Conservation (phyloP, 2,113 vertebrate genomes). For the Coregonus clupeaformis region DNA sequence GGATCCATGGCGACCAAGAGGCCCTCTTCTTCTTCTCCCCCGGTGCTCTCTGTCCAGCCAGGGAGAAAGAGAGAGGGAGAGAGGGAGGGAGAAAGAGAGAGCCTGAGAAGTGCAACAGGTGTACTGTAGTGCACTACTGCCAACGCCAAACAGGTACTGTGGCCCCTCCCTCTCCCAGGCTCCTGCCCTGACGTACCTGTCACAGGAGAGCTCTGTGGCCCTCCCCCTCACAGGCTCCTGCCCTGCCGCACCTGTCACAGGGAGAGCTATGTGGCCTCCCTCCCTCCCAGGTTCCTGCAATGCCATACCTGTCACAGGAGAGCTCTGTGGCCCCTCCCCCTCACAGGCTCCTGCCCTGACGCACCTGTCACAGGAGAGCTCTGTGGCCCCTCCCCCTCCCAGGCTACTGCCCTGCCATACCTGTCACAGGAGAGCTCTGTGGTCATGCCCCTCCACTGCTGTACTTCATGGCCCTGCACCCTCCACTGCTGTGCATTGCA, state of each 20-base stretch:
- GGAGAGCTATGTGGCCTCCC: no score
- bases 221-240: no score
- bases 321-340: slow-evolving; percentile 75
- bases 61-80: slow-evolving; percentile 24
- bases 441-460: no score
- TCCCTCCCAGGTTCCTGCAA: no score
- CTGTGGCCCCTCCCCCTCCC: background rate
- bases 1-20: slow-evolving; percentile 69
- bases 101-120: slow-evolving; percentile 75
- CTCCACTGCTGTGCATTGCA: no score
- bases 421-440: slow-evolving; percentile 75
- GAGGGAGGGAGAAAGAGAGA: slow-evolving; percentile 41
- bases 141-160: slow-evolving; percentile 75
- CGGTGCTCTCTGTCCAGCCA: slow-evolving; percentile 28
- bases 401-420: slow-evolving; percentile 52
- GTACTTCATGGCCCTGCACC: no score
- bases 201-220: slow-evolving; percentile 75
- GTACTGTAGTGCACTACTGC: slow-evolving; percentile 70
- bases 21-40: slow-evolving; percentile 20
- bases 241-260: no score
- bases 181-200: slow-evolving; percentile 62
- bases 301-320: no score
- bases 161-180: slow-evolving; percentile 73
- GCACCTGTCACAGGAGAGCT: slow-evolving; percentile 77
- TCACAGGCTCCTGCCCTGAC: slow-evolving; percentile 24